Base-by-base conservation (phyloP, 2,888 invertebrate species). In the Tetropium fuscum region DNA sequence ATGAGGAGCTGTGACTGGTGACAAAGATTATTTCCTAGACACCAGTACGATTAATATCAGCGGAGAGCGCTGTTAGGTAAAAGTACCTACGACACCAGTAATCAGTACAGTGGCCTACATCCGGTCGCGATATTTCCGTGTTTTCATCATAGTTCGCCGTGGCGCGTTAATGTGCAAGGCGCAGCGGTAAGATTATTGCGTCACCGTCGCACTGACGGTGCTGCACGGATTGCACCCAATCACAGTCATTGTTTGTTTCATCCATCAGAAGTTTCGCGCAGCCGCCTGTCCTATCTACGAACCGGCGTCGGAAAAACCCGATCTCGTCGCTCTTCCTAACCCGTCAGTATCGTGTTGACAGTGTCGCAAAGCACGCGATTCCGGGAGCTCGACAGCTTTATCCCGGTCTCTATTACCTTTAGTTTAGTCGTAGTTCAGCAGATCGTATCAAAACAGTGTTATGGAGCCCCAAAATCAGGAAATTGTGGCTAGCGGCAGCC, bases 391-490 rank as follows among this genome's bases (percentile, higher is more conserved):
- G 74, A 76, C 84, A 84, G 84, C 84, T 84, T n/a, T 82, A 84
- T 84, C 83, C 82, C 81, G 81, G 80, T 79, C 70, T 76, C 79
- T 80, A 80, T 78, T 80, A 81, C 81, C 81, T 80, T 64, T 80
- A 82, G 82, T 81, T 85, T 86, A 86, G 87, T 85, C 84, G 86
- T 87, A 86, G 87, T 86, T 83, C 77, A 73, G 70, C 69, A 69
- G 64, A 66, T 51, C 57, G 48, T 45, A 61, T 58, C 59, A 60
- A 63, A 48, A 58, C 55, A 64, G 71, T 68, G 70, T 62, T 43
- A 91, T 91, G 91, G 91, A 91, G 85, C 85, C 88, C 83, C 91
- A 90, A 82, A 88, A 83, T 80, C 92, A 92, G 85, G 93, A 93
- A 82, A 88, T 89, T 83, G 87, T 87, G 75, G 84, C 86, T 72